Conservation (phyloP, 2,797 vertebrate species). For the Pipistrellus pygmaeus region DNA sequence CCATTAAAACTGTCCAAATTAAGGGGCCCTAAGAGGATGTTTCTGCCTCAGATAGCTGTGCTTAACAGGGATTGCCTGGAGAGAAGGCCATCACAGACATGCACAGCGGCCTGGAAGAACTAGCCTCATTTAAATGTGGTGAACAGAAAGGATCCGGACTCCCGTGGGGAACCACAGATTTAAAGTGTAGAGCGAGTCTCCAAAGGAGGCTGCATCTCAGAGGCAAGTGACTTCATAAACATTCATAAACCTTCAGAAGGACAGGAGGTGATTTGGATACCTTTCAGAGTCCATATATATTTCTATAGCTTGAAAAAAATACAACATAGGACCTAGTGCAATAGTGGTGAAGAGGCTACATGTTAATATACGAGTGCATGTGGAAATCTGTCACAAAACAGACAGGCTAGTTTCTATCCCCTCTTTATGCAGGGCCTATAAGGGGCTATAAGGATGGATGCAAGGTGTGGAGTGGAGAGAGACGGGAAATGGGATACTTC, state of each 20-base stretch:
- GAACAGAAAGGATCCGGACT: background rate
- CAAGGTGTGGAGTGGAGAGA: background rate
- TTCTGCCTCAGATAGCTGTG: background rate
- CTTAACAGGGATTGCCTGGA: background rate
- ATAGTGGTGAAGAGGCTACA: background rate
- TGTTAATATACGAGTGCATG: background rate
- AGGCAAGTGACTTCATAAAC: background rate
- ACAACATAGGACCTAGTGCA: background rate
- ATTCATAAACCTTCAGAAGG: background rate
- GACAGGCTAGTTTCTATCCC: background rate
- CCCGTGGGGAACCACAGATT: background rate
- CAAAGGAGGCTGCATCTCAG: background rate
- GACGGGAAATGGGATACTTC: background rate
- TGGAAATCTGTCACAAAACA: background rate
- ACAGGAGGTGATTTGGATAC: background rate
- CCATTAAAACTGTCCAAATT: slow-evolving; percentile 37
- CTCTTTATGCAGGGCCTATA: background rate
- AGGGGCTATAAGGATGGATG: background rate
- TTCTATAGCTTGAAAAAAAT: slow-evolving; percentile 27
- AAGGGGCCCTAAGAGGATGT: background rate
- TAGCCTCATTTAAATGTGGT: background rate
- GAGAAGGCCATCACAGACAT: background rate
- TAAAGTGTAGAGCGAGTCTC: background rate
- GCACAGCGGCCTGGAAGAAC: background rate
- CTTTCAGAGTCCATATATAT: background rate